Conservation (phyloP, 2,888 invertebrate species). For the Steromphala cineraria region DNA sequence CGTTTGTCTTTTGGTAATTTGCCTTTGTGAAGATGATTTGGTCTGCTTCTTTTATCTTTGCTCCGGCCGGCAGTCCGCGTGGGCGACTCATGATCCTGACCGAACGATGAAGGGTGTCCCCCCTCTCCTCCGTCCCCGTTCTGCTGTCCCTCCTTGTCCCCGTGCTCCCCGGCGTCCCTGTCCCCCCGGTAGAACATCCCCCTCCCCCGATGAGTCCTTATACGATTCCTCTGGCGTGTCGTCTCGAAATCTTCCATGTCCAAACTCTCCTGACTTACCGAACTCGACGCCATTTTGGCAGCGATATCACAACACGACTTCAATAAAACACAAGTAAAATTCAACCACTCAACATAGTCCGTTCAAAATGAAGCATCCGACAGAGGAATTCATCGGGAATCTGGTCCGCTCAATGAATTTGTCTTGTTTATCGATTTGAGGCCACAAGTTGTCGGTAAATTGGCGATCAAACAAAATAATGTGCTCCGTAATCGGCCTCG, state of each 20-base stretch:
- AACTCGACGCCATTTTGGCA: slow-evolving; percentile 79
- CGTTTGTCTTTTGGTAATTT: slow-evolving; percentile 79
- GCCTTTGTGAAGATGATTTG: slow-evolving; percentile 79
- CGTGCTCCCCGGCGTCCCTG: slow-evolving; percentile 44
- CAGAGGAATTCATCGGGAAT: background rate
- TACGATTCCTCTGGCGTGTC: slow-evolving; percentile 78
- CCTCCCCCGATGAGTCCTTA: slow-evolving; percentile 78
- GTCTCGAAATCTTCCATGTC: slow-evolving; percentile 79
- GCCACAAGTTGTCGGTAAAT: slow-evolving; percentile 21
- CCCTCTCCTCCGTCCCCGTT: slow-evolving; percentile 39
- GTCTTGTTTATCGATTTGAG: slow-evolving; percentile 9
- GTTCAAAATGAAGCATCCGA: background rate
- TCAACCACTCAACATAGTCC: background rate
- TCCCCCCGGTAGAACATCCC: slow-evolving; percentile 49
- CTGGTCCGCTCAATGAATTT: background rate
- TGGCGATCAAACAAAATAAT: slow-evolving; percentile 9
- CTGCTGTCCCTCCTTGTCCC: slow-evolving; percentile 36
- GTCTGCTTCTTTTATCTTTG: slow-evolving; percentile 76
- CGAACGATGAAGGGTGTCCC: slow-evolving; percentile 24
- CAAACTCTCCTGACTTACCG: slow-evolving; percentile 80
- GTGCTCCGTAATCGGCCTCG: slow-evolving; percentile 5
- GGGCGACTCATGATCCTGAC: slow-evolving; percentile 72
- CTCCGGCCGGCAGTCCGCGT: slow-evolving; percentile 71
- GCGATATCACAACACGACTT: background rate
- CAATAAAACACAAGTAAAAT: slow-evolving; percentile 1